Conservation (phyloP, 1,140 invertebrate genomes). For the Pseudachorutes palmiensis region DNA sequence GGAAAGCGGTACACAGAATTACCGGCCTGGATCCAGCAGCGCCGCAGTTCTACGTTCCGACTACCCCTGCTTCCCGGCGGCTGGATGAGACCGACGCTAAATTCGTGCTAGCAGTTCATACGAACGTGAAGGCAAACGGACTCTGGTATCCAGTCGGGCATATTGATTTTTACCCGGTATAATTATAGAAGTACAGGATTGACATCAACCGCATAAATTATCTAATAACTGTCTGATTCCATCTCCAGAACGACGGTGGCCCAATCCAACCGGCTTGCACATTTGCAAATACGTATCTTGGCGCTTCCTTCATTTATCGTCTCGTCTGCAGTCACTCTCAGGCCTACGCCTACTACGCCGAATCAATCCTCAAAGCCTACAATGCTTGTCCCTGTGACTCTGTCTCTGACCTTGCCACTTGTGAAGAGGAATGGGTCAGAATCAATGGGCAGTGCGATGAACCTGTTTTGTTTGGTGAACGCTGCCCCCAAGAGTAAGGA, state of each 20-base stretch:
- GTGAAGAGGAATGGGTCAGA: not conserved
- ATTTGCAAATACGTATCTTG: not conserved
- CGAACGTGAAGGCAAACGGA: not conserved
- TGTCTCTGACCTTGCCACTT: not conserved
- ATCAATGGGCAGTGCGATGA: not conserved
- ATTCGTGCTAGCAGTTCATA: conserved; percentile 7
- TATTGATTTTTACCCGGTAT: conserved; percentile 9
- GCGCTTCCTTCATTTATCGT: not conserved
- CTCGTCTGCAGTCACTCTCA: conserved; percentile 10
- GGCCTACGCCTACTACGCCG: conserved; percentile 4
- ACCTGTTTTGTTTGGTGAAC: not conserved
- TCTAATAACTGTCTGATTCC: conserved; percentile 1
- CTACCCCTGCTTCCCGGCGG: not conserved
- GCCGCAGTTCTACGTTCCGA: not conserved
- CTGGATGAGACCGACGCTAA: conserved; percentile 13
- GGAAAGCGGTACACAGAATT: not conserved
- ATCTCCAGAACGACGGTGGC: not conserved
- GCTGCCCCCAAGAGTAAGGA: not conserved
- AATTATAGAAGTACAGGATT: not conserved
- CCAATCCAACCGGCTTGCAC: not conserved
- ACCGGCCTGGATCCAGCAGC: conserved; percentile 16
- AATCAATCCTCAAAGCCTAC: not conserved
- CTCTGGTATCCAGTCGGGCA: not conserved
- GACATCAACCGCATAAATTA: not conserved
- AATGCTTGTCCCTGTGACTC: not conserved